Evolutionary conservation across 1,140 invertebrate species (phyloP), one percentile per base, ranked within the genome.

Genomic region (Pantala flavescens): DNA sequence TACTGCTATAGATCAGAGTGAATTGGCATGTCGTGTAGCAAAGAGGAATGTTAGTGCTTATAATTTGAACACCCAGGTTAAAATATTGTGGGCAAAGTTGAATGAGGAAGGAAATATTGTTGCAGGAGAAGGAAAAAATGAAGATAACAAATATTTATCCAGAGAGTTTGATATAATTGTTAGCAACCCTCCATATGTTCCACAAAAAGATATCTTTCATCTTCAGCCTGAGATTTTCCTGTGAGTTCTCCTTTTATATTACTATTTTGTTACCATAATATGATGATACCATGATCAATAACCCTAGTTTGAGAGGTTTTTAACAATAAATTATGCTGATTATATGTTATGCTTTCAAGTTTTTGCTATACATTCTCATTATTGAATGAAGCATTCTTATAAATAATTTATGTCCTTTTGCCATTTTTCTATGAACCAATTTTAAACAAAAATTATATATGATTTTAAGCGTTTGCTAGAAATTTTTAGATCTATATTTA

Each of bases 181-280:
- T 55, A 87, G 87, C 49, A 90, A 90, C 84, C 89, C 89, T 11
- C 89, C 89, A 0, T 90, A 90, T 78, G 83, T 90, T 14, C 84
- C 86, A 23, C 84, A 84, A 0, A 81, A 84, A 12, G 82, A 87
- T 75, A 81, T 90, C 73, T 78, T 82, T 42, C 80, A 81, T 71
- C 77, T 90, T 12, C 80, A 86, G 77, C 86, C 87, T 5, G 88
- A 90, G 81, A 86, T 89, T 71, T 83, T 84, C 79, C 79, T 88
- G 88, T 89, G 83, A 86, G 84, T 82, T 63, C 42, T 23, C 43
- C 49, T 76, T 10, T 21, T 72, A 23, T 73, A 23, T 71, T 71
- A 7, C n/a, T 74, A 12, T n/a, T 75, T 76, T 55, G 28, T 36
- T 5, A 5, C 28, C 2, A 5, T 36, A 36, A 36, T 36, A 36